Conservation (phyloP, 2,113 vertebrate species). For the Indri indri region DNA sequence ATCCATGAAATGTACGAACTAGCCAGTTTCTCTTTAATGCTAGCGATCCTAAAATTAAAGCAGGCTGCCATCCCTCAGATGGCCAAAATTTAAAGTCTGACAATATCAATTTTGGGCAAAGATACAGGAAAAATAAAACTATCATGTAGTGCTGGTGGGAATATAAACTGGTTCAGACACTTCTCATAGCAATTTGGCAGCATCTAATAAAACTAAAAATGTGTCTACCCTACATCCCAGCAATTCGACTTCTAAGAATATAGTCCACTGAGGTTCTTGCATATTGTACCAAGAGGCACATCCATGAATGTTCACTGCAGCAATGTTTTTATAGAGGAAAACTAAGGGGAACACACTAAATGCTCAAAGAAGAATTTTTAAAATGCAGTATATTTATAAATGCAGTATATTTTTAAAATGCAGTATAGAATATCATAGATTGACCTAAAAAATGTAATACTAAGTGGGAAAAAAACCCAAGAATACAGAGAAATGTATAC, state of each 20-base stretch:
- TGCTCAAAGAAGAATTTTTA: not conserved
- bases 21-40: slow-evolving; percentile 18
- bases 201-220: not conserved
- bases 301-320: fast-evolving
- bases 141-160: not conserved
- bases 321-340: not conserved
- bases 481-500: not conserved
- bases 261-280: not conserved
- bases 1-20: not conserved
- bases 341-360: not conserved
- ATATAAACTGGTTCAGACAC: slow-evolving; percentile 12
- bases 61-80: not conserved
- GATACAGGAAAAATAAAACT: slow-evolving; percentile 32
- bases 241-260: not conserved
- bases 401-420: not conserved
- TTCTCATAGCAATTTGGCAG: slow-evolving; percentile 28
- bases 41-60: slow-evolving; percentile 38
- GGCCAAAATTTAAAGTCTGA: slow-evolving; percentile 34
- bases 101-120: slow-evolving; percentile 26
- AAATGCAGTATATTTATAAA: not conserved
- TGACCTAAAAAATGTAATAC: not conserved
- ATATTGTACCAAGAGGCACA: not conserved
- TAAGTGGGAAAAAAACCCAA: not conserved
- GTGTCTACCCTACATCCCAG: not conserved
- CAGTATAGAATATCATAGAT: not conserved